Base-by-base conservation (phyloP, 1,140 invertebrate genomes). In the Schlechtendalia chinensis region DNA sequence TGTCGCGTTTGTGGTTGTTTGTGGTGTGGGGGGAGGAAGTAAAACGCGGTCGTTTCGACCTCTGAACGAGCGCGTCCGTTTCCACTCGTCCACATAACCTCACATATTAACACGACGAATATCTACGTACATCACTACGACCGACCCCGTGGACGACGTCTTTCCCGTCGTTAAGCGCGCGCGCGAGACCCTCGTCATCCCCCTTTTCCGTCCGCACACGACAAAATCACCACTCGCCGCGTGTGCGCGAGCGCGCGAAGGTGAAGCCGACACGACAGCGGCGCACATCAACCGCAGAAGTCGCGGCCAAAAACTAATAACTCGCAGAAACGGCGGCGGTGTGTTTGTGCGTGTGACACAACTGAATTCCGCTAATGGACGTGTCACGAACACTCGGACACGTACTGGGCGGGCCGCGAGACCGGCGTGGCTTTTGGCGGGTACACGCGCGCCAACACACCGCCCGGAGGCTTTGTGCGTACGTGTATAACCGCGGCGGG, bases 371-470 rank as follows among this genome's bases (percentile, higher is more conserved):
- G 75, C 75, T 79, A 79, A 79, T 79, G 75, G 75, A 79, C 75
- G 75, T 79, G 75, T 79, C 75, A 79, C 75, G 58, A 79, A 79
- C 75, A 79, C 58, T 79, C 75, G 75, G 75, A 79, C 75, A 79
- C 75, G 75, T 79, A 79, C 75, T 79, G 58, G 75, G 75, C 75
- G 75, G 75, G 54, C 54, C 27, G n/a, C 54, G 39, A 22, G n/a
- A n/a, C n/a, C n/a, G n/a, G n/a, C 45, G 74, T 79, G 75, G 75
- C 75, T 79, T 79, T 79, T 63, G 75, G 32, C 47, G 39, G 39
- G 24, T 50, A 19, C 16, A 65, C 27, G 10, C 65, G 2, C 61
- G 4, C 63, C 11, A 29, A 65, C 65, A 69, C n/a, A 19, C 16
- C 4, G 63, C 58, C 8, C 61, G 19, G 29, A 16, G 53, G 72